Evolutionary conservation across 2,888 invertebrate species (phyloP), one percentile per base, ranked within the genome.

Genomic region (Pyrrhia umbra): DNA sequence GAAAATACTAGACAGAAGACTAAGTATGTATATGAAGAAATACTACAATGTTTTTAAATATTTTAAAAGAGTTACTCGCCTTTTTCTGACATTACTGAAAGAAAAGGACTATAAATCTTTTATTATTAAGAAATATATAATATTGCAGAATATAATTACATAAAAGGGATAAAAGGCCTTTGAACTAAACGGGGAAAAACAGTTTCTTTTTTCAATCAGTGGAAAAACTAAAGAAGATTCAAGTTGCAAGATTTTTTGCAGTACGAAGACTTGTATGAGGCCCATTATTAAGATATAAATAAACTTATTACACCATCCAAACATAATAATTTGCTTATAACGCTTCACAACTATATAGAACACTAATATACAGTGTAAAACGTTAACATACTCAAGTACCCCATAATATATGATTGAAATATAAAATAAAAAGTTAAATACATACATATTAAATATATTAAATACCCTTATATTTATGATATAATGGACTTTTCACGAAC

Each of bases 341-440:
- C 69, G 68, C 74, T 78, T 80, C 50, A 64, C 74, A 66, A 78
- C 74, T 70, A 72, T 80, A 80, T 82, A 72, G 63, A 65, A 59
- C 30, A 58, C 21, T 60, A 47, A 58, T 70, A 81, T 78, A 81
- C 57, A 72, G 76, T 72, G 76, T 70, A 64, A 81, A 80, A 72
- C 68, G 63, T 64, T 23, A 42, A 68, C 60, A 68, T 62, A 64
- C 68, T 74, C 78, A 63, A 67, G 73, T 63, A 68, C 64, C 71
- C 72, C 59, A 60, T 40, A 40, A 54, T 52, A 45, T 46, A 69
- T 59, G 55, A 73, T 63, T 66, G 62, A 73, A 75, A 74, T 34
- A 34, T 34, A 77, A 75, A 65, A 72, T 61, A 59, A 62, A 52
- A 71, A 67, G 64, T 80, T 74, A 62, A 65, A 69, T 66, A 69